Evolutionary conservation across 2,888 invertebrate genomes (phyloP), one percentile per base, ranked within the genome.

Genomic region (Venusia cambrica): DNA sequence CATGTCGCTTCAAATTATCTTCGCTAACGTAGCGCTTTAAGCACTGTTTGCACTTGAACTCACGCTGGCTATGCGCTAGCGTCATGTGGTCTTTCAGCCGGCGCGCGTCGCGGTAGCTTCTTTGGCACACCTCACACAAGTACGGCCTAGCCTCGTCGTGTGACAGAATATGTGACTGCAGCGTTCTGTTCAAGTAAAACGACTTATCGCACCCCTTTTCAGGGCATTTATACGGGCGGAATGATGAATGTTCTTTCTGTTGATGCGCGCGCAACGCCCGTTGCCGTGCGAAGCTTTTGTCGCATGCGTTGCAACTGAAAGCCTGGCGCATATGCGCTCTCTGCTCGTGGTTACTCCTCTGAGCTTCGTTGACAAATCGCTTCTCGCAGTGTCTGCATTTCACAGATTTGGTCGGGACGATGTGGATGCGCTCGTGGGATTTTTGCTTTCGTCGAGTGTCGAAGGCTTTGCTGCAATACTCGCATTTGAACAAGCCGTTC

Each of bases 321-420:
- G 8, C 2, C 4, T 31, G 7, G 4, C 8, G 7, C 1, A 11
- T 32, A 20, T 57, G 53, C 7, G 22, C 8, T 48, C 49, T 5
- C 34, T 46, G 1, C 31, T 38, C 10, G 44, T 46, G 38, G 47
- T 32, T 28, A 5, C 9, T 10, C 6, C 4, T 38, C n/a, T 27
- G 16, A 2, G 7, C 8, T 2, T 5, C 5, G 8, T 18, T 22
- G 5, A 16, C 45, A 6, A 75, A 76, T 0, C 66, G 60, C 53
- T 73, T 78, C 1, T 73, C 75, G 15, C 88, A 88, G 1, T 68
- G 52, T 0, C 59, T 51, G 19, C 88, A 88, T 5, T 69, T 76
- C 5, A 55, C 31, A 0, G 48, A 51, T 6, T 53, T 57, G 2
- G 54, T 64, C 0, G 40, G 31, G 1, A 53, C 12, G 1, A 46